These are phyloP conservation scores for Gisinianus flammeolus DNA, from an alignment of 2,888 invertebrate genomes.

Conservation along the genomic window DNA sequence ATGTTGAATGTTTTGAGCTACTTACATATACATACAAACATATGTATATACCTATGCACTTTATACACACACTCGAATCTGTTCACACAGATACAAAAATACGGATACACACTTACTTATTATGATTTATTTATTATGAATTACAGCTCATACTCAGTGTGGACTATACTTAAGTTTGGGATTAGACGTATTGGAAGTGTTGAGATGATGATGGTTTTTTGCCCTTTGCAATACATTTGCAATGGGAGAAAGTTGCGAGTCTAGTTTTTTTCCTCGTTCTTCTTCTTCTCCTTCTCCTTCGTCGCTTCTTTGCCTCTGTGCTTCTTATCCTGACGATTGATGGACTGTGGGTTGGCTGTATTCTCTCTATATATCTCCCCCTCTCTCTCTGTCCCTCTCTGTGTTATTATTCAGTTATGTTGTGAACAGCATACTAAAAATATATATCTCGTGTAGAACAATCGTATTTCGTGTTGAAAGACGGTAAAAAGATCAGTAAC, in stretches of 20 bases:
- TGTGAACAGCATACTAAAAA: slow-evolving; percentile 22
- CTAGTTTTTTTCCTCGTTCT: neutral
- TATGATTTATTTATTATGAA: neutral
- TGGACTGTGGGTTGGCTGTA: slow-evolving; percentile 18
- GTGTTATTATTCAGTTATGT: neutral
- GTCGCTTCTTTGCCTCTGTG: neutral
- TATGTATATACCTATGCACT: neutral
- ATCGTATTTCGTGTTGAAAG: slow-evolving; percentile 43
- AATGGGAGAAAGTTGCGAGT: slow-evolving; percentile 35
- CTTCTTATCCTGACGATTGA: slow-evolving; percentile 22
- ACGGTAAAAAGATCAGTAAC: slow-evolving; percentile 37
- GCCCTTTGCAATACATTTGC: neutral
- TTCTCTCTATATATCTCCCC: neutral
- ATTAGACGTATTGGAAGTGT: too few relatives aligned
- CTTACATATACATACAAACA: neutral
- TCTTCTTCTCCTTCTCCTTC: neutral
- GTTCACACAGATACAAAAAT: neutral
- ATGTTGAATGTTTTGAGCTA: too few relatives aligned
- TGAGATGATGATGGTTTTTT: neutral
- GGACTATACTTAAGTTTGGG: too few relatives aligned
- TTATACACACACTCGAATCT: neutral
- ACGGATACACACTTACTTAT: neutral
- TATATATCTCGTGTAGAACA: slow-evolving; percentile 27
- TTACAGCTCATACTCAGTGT: neutral
- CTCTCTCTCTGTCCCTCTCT: neutral